Percentiles rank a stretch among this genome's conserved stretches.
Evolutionary conservation across 2,113 vertebrate species (phyloP).

Genomic region (Excalfactoria chinensis): DNA sequence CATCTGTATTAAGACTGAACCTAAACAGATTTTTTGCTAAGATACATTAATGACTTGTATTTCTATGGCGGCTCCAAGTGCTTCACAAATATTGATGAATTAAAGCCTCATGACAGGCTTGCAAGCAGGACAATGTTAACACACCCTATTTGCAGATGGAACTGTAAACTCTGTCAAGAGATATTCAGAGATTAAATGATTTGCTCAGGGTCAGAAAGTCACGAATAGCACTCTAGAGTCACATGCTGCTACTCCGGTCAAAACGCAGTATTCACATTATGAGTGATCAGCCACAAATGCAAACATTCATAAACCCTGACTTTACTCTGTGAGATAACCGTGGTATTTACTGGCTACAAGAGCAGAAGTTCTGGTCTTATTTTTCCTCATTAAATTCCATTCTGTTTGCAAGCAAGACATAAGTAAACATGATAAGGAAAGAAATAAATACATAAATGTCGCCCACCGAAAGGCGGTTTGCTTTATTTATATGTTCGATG

Average conservation of each 20-base stretch:
- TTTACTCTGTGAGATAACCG: neutral
- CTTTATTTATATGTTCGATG: neutral
- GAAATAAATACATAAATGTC: neutral
- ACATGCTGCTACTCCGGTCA: neutral
- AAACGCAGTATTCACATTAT: neutral
- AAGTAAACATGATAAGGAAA: neutral
- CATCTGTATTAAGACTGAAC: neutral
- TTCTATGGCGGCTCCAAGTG: neutral
- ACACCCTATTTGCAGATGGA: constrained; percentile 45
- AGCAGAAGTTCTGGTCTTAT: neutral
- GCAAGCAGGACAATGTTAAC: constrained; percentile 47
- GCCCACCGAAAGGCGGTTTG: neutral
- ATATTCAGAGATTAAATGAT: constrained; percentile 53
- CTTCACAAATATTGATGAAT: constrained; percentile 61
- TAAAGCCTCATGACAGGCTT: constrained; percentile 50
- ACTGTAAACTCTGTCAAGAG: constrained; percentile 58
- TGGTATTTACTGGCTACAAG: neutral
- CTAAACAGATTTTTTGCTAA: constrained; percentile 5
- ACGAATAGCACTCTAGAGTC: neutral
- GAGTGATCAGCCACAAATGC: neutral
- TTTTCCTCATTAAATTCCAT: neutral
- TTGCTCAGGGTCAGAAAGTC: constrained; percentile 57
- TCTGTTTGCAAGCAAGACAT: neutral
- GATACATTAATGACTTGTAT: constrained; percentile 9
- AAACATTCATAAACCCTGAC: neutral